phyloP scores from a whole-genome alignment of 2,113 vertebrate species.

The Semnornis frantzii region DNA sequence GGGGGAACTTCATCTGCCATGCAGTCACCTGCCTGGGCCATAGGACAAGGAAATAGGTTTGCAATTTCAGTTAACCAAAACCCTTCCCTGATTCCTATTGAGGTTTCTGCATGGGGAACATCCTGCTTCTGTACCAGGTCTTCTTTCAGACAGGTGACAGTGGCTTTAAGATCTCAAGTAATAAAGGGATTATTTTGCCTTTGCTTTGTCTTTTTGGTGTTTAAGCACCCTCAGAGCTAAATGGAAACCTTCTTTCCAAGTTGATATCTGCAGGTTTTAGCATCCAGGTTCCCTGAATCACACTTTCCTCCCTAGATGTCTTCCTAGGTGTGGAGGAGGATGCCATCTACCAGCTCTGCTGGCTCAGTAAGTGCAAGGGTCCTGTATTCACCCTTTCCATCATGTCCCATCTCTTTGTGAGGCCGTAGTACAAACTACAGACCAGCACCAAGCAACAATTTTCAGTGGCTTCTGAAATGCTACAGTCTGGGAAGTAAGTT shows the following conservation, averaged over 20 bases:
- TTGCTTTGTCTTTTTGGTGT: not conserved
- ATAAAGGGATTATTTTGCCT: not conserved
- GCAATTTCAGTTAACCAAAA: not conserved
- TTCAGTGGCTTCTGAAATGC: not conserved
- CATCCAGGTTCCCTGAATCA: not conserved
- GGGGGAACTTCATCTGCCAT: not conserved
- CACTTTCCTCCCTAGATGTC: not conserved
- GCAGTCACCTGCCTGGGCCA: not conserved
- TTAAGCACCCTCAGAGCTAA: not conserved
- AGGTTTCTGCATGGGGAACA: not conserved
- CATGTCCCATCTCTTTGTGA: not conserved
- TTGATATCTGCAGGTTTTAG: not conserved
- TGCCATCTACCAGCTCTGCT: fast-evolving
- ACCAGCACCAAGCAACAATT: not conserved
- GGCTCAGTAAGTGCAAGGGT: not conserved
- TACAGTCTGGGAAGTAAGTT: too few relatives aligned
- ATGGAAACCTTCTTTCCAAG: not conserved
- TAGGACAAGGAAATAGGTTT: not conserved
- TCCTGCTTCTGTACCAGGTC: not conserved
- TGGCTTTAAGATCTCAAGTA: not conserved
- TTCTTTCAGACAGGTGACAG: not conserved
- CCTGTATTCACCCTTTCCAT: not conserved
- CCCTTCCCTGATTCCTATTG: not conserved
- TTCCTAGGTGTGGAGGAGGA: not conserved
- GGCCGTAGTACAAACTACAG: not conserved